phyloP scores from a whole-genome alignment of 2,888 invertebrate species.

The Bursaphelenchus okinawaensis region DNA sequence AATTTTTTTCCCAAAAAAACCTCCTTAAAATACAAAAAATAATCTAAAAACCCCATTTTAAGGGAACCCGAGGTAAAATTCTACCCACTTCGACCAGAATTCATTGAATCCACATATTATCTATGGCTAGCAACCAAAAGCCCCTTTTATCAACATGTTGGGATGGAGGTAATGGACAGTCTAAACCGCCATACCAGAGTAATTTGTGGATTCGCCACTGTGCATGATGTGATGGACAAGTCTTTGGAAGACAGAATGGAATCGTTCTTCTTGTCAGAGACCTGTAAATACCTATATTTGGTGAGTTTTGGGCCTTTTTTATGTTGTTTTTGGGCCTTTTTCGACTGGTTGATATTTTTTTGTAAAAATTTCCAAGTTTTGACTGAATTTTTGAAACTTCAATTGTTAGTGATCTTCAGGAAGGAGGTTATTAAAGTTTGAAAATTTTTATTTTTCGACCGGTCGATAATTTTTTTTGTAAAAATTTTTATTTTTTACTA shows the following conservation, averaged over 20 bases:
- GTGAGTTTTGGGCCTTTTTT: constrained; percentile 58
- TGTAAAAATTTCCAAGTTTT: not conserved
- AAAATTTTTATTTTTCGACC: no score
- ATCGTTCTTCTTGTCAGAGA: constrained; percentile 67
- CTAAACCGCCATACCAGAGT: constrained; percentile 46
- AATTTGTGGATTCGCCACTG: constrained; percentile 67
- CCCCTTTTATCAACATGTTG: constrained; percentile 68
- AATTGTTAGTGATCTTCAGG: no score
- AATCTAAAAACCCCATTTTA: constrained; percentile 24
- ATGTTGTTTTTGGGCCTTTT: not conserved
- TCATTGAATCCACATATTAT: constrained; percentile 67
- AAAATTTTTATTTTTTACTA: no score
- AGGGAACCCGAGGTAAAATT: constrained; percentile 64
- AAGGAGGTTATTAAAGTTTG: no score
- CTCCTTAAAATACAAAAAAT: no score
- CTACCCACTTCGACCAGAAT: constrained; percentile 67
- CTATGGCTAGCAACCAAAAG: constrained; percentile 66
- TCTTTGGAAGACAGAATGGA: constrained; percentile 66
- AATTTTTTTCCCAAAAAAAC: no score
- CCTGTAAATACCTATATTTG: constrained; percentile 67
- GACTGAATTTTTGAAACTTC: no score
- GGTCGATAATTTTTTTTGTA: no score
- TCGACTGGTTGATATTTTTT: not conserved
- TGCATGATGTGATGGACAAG: constrained; percentile 66
- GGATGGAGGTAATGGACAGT: constrained; percentile 63